Percentiles rank a stretch among this genome's conserved stretches.
phyloP scores from a whole-genome alignment of 2,888 invertebrate species.

The Agrotis segetum region DNA sequence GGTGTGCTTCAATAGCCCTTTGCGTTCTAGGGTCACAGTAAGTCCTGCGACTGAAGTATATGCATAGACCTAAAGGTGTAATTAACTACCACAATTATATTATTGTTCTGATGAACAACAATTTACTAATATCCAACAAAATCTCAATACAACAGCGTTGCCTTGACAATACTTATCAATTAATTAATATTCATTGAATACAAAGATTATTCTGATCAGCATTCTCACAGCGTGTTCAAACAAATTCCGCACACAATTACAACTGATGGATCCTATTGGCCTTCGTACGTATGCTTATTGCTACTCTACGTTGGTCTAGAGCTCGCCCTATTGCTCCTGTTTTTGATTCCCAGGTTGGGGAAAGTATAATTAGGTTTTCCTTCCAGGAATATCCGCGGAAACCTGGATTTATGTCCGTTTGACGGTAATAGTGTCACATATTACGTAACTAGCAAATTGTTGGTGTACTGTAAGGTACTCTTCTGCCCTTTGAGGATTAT shows the following conservation, averaged over 20 bases:
- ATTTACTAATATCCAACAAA: slow-evolving; percentile 7
- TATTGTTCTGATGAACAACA: not conserved
- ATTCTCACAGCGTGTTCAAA: slow-evolving; percentile 51
- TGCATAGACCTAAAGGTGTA: not conserved
- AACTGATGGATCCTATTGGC: slow-evolving; percentile 47
- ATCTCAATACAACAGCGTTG: slow-evolving; percentile 20
- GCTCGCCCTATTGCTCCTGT: not conserved
- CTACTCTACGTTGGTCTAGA: slow-evolving; percentile 45
- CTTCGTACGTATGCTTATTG: slow-evolving; percentile 67
- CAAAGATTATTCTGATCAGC: slow-evolving; percentile 35
- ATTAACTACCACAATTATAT: not conserved
- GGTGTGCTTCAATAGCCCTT: no score
- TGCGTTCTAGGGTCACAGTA: no score
- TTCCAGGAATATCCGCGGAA: not conserved
- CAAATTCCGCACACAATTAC: slow-evolving; percentile 52
- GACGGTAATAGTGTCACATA: no score
- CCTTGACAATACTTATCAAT: slow-evolving; percentile 47
- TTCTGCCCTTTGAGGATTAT: not conserved
- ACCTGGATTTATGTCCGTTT: no score
- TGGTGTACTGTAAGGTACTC: not conserved
- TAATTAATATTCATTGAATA: slow-evolving; percentile 58
- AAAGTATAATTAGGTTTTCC: not conserved
- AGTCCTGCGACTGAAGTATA: no score
- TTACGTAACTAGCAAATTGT: not conserved
- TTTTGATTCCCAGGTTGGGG: not conserved